Base-by-base conservation (phyloP, 2,113 vertebrate genomes). In the Chlamydotis undulata region DNA sequence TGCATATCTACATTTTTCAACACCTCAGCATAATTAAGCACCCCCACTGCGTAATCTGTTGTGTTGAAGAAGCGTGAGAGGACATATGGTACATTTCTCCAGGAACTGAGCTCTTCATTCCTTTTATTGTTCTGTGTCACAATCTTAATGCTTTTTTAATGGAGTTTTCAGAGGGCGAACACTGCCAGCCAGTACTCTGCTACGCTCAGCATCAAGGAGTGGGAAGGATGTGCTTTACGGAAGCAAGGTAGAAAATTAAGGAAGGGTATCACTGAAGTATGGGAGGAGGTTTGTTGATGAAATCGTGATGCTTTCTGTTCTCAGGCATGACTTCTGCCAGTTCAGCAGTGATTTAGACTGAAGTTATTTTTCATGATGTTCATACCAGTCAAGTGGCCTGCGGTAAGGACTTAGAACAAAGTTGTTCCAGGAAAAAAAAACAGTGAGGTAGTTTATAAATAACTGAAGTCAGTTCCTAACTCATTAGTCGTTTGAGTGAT, bases 101-200 rank as follows among this genome's bases (percentile, higher is more conserved):
- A 70, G 83, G 55, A 86, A 12, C 47, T 39, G 78, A 70, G 59
- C 37, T 87, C 81, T 76, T 70, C 19, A 12, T 45, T 82, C 83
- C 39, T 83, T 86, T 80, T 80, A 24, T 65, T 70, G 64, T 29
- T 83, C 59, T 67, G 55, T 89, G 53, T 43, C 10, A 29, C 84
- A 52, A 55, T 29, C 50, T 55, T 93, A 90, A 96, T 93, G 78
- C 11, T 52, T 95, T 96, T 95, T 93, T 80, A 90, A 90, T 96
- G 87, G 68, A 10, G 25, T 93, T 88, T 93, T 83, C 79, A 52
- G 75, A 88, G 85, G 41, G 23, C 63, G 87, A 93, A n/a, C 70
- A 43, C 50, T 0, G 0, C 26, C 91, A 85, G 59, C 82, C 50
- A 39, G 1, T 79, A 1, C 0, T 63, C 81, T 69, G 63, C 63